Percentiles rank a stretch among this genome's conserved stretches.
Conservation (phyloP, 2,797 vertebrate species). For the Antennarius maculatus region DNA sequence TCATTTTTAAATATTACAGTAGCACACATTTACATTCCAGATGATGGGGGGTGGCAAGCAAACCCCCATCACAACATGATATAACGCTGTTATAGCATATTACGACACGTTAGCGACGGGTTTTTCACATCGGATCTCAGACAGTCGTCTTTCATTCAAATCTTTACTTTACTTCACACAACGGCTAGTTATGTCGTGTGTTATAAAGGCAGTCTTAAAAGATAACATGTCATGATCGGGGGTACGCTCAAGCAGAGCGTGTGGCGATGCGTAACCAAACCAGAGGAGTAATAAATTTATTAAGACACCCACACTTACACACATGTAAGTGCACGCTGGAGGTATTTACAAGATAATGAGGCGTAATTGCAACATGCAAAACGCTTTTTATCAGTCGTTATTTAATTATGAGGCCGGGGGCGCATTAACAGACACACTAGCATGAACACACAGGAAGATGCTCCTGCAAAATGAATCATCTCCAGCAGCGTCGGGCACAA, state of each 20-base stretch:
- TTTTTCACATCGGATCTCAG: too few species aligned
- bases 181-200: slow-evolving; percentile 15
- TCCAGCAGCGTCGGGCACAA: slow-evolving; percentile 23
- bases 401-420: slow-evolving; percentile 68
- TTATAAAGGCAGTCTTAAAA: slow-evolving; percentile 23
- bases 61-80: too few species aligned
- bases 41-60: too few species aligned
- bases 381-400: slow-evolving; percentile 68
- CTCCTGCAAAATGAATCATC: slow-evolving; percentile 24
- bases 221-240: slow-evolving; percentile 17
- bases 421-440: slow-evolving; percentile 36
- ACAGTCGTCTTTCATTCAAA: too few species aligned
- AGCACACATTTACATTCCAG: too few species aligned
- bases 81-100: too few species aligned
- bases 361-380: slow-evolving; percentile 70
- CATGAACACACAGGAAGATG: slow-evolving; percentile 32
- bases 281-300: slow-evolving; percentile 17
- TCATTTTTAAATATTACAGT: too few species aligned
- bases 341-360: slow-evolving; percentile 63
- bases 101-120: too few species aligned
- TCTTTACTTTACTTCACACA: slow-evolving; percentile 5
- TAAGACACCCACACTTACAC: background rate
- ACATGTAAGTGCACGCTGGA: slow-evolving; percentile 25
- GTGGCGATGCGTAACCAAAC: slow-evolving; percentile 16
- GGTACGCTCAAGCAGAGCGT: slow-evolving; percentile 14